Evolutionary conservation across 2,797 vertebrate species (phyloP), one percentile per base, ranked within the genome.

Genomic region (Artibeus jamaicensis): DNA sequence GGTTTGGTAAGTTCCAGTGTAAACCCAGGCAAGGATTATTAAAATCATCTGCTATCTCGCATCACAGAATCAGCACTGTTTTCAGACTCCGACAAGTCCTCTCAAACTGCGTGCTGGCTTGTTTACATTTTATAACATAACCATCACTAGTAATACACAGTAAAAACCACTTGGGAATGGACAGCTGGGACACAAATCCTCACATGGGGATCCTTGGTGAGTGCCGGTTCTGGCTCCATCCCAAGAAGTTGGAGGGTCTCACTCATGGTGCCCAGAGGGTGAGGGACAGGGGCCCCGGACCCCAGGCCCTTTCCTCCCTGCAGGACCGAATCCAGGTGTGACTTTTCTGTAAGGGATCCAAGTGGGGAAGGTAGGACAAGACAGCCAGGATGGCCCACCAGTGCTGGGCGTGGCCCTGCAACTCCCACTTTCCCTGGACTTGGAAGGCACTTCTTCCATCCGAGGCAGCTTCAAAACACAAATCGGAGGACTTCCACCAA

Each of bases 331-430:
- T 65, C 26, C 82, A 21, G 7, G 29, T 39, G 7, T 9, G 59
- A 11, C 24, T 42, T 74, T 53, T 29, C 46, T 6, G n/a, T 18
- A 9, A 32, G 2, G n/a, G 81, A 26, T 42, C n/a, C 10, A 74
- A 10, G 21, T 12, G 21, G 4, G 19, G 24, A 26, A 16, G n/a
- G 21, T 1, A 22, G 62, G 26, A 3, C 70, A 6, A 68, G 48
- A 57, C 5, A 21, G 1, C 18, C 3, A 2, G 39, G 44, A 7
- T 24, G 16, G 46, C 44, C n/a, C 3, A 19, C 11, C 37, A 34
- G 29, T 1, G 21, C 4, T 9, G 0, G 21, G 21, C 0, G 1
- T 2, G 34, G 21, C 42, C 59, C 73, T 18, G 9, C 16, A 2
- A 24, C 12, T 65, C 2, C 76, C 11, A 3, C 26, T 39, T 9